A percentile compares a stretch with the other conserved stretches of the same genome.
These are phyloP conservation scores for Drosophila miranda DNA, from an alignment of 1,140 invertebrate species.

Conservation along the genomic window DNA sequence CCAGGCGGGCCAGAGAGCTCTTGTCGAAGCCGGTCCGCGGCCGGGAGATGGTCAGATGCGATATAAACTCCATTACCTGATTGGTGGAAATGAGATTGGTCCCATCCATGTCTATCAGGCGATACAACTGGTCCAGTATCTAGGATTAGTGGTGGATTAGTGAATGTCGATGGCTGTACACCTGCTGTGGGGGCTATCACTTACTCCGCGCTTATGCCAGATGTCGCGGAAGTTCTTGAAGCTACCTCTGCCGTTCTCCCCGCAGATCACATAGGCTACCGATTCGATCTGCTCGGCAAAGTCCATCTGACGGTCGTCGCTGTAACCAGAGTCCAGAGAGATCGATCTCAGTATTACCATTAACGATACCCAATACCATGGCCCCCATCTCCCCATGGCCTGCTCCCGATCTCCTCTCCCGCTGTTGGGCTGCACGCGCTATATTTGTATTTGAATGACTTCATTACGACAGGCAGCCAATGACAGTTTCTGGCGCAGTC, in stretches of 20 bases:
- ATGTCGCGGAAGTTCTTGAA: constrained; percentile 89
- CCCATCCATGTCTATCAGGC: constrained; percentile 89
- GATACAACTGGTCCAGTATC: constrained; percentile 92
- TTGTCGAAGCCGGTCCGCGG: constrained; percentile 90
- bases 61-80: constrained; percentile 92
- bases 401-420: constrained; percentile 1
- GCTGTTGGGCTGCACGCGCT: constrained; percentile 57
- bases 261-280: constrained; percentile 91
- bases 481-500: constrained; percentile 57
- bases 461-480: constrained; percentile 74
- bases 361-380: constrained; percentile 20
- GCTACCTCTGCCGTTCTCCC: constrained; percentile 87
- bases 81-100: constrained; percentile 86
- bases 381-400: background rate
- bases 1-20: constrained; percentile 89
- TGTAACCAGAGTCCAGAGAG: constrained; percentile 77
- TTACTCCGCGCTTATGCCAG: constrained; percentile 91
- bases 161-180: background rate
- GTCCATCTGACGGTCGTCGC: constrained; percentile 91
- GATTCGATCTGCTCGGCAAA: constrained; percentile 92
- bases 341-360: constrained; percentile 14
- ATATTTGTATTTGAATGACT: constrained; percentile 81
- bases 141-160: constrained; percentile 68
- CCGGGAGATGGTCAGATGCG: constrained; percentile 88
- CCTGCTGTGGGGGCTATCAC: constrained; percentile 51